Percentiles rank a stretch among this genome's conserved stretches.
Evolutionary conservation across 2,888 invertebrate species (phyloP).

Genomic region (Drosophila prostipennis): DNA sequence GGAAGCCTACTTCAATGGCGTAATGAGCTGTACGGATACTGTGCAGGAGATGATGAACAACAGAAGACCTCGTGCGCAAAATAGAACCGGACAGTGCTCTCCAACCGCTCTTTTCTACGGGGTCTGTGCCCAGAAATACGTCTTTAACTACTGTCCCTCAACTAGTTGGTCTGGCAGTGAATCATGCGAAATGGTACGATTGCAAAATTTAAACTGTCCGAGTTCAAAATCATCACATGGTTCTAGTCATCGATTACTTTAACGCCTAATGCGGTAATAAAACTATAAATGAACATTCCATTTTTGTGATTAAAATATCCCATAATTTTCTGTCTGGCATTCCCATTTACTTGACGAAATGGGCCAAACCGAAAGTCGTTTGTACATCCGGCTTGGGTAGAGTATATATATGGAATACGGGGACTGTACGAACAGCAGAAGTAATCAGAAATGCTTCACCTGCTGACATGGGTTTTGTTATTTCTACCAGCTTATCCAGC

Average conservation of each 20-base stretch:
- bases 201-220: slow-evolving; percentile 40
- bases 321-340: too few species aligned
- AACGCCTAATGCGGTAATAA: slow-evolving; percentile 12
- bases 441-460: slow-evolving; percentile 16
- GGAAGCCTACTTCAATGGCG: slow-evolving; percentile 35
- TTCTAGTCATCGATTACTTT: background rate
- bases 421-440: slow-evolving; percentile 4
- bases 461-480: slow-evolving; percentile 11
- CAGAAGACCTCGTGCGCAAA: background rate
- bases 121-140: slow-evolving; percentile 42
- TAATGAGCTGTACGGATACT: slow-evolving; percentile 48
- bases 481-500: slow-evolving; percentile 3
- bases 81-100: slow-evolving; percentile 35
- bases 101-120: slow-evolving; percentile 34
- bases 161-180: slow-evolving; percentile 51
- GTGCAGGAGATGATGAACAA: slow-evolving; percentile 13
- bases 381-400: slow-evolving; percentile 2
- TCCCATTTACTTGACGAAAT: slow-evolving; percentile 5
- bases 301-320: background rate
- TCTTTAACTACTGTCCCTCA: slow-evolving; percentile 54
- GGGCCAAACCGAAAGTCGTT: slow-evolving; percentile 23
- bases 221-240: slow-evolving; percentile 23
- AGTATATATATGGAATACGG: slow-evolving; percentile 8
- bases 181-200: slow-evolving; percentile 46
- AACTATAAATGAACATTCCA: slow-evolving; percentile 1